phyloP scores from a whole-genome alignment of 2,888 invertebrate species.

The Scaptomyza parva region DNA sequence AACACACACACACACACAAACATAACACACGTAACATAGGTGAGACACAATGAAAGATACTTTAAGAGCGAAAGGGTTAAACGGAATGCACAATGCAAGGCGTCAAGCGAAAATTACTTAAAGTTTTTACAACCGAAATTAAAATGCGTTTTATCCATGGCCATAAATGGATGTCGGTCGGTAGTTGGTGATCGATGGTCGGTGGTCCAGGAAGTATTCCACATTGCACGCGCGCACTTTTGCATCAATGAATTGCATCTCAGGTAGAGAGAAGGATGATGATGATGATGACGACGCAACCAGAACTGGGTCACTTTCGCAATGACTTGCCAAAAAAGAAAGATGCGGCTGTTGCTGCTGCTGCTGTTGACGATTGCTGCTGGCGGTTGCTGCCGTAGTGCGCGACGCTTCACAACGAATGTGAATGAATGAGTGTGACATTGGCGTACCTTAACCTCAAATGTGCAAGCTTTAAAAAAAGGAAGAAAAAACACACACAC shows the following conservation, averaged over 20 bases:
- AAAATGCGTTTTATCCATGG: conserved; percentile 74
- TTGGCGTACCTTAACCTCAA: conserved; percentile 83
- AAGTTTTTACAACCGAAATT: conserved; percentile 75
- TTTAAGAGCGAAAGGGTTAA: conserved; percentile 72
- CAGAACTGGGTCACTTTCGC: conserved; percentile 78
- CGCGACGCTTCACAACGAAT: conserved; percentile 76
- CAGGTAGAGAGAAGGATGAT: conserved; percentile 56
- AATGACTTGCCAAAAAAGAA: conserved; percentile 73
- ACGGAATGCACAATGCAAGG: conserved; percentile 68
- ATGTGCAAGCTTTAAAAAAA: conserved; percentile 69
- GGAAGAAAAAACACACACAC: conserved; percentile 43
- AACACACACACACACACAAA: conserved; percentile 33
- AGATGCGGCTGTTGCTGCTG: conserved; percentile 44
- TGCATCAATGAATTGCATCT: conserved; percentile 71
- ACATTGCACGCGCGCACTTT: conserved; percentile 61
- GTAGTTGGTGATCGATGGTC: conserved; percentile 15
- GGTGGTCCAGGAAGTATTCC: conserved; percentile 64
- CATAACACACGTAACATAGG: conserved; percentile 13
- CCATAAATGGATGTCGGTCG: conserved; percentile 58
- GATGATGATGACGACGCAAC: conserved; percentile 42
- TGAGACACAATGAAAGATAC: conserved; percentile 40
- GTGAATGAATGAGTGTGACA: conserved; percentile 83
- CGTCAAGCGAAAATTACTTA: conserved; percentile 64
- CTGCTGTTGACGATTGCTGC: conserved; percentile 35
- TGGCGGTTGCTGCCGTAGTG: conserved; percentile 59